Evolutionary conservation across 64 coral and sea anemone species (phyloP).

Genomic region (Hydrozoanthus tunicans): DNA sequence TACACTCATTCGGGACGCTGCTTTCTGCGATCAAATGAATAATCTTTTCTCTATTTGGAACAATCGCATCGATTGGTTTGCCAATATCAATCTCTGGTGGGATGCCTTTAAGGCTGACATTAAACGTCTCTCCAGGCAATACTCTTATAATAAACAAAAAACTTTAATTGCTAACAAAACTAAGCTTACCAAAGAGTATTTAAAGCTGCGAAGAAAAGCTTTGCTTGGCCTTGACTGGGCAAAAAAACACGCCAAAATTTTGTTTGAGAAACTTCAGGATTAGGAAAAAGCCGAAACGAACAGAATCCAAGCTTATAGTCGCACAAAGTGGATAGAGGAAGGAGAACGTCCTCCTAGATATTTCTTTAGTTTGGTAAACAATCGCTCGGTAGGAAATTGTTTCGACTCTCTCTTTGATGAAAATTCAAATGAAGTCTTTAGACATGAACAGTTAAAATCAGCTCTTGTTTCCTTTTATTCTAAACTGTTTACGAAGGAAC

Average conservation of each 20-base stretch:
- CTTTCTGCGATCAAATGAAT: too few relatives aligned
- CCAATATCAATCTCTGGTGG: neutral
- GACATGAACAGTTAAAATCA: neutral
- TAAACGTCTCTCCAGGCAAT: neutral
- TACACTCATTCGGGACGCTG: too few relatives aligned
- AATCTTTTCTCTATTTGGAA: too few relatives aligned
- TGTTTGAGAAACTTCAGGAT: neutral
- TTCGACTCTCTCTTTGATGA: neutral
- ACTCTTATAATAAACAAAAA: neutral
- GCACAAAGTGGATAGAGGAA: neutral
- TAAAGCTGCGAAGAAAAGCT: neutral
- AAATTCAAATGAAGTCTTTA: neutral
- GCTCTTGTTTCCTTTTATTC: slow-evolving; percentile 36
- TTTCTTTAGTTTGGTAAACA: neutral
- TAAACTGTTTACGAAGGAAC: neutral
- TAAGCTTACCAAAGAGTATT: neutral
- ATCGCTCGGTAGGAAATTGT: neutral
- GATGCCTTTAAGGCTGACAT: neutral
- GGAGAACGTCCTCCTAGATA: neutral
- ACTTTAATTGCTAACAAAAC: neutral
- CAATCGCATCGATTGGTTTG: too few relatives aligned
- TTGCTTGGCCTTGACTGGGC: neutral
- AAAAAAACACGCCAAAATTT: slow-evolving; percentile 14
- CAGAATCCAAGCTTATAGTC: neutral
- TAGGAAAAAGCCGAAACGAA: neutral